phyloP scores from a whole-genome alignment of 2,113 vertebrate genomes.

The Alaudala cheleensis region DNA sequence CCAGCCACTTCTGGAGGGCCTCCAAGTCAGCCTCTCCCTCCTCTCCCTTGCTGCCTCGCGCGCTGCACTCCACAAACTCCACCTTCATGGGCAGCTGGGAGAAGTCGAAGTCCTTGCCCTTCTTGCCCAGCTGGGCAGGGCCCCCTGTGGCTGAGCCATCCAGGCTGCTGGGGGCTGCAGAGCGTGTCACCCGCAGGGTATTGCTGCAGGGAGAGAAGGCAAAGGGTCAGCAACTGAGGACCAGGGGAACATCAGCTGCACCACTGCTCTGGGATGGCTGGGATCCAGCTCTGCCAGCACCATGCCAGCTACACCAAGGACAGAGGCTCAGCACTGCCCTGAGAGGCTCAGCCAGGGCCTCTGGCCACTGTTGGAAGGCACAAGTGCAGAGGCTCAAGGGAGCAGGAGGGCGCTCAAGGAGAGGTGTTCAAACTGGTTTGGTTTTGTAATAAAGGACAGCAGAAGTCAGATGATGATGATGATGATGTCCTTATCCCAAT shows the following conservation, averaged over 20 bases:
- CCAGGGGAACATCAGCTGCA: background rate
- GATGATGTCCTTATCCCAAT: background rate
- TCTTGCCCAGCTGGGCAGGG: conserved; percentile 85
- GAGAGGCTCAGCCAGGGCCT: background rate
- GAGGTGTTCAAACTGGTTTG: background rate
- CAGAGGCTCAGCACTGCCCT: background rate
- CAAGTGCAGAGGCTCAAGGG: background rate
- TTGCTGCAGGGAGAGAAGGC: conserved; percentile 76
- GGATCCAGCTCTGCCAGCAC: background rate
- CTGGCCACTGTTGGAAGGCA: background rate
- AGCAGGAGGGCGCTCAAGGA: background rate
- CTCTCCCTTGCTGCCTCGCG: conserved; percentile 82
- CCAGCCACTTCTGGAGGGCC: conserved; percentile 84
- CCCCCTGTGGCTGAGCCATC: conserved; percentile 78
- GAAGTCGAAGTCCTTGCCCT: conserved; percentile 95
- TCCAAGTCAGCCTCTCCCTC: conserved; percentile 78
- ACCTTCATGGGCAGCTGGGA: conserved; percentile 89
- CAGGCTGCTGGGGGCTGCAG: conserved; percentile 89
- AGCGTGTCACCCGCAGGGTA: conserved; percentile 89
- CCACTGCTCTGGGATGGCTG: fast-evolving
- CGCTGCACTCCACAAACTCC: conserved; percentile 94
- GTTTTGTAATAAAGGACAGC: background rate
- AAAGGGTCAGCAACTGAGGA: background rate
- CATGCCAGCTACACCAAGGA: background rate
- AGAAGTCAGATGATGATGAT: background rate